phyloP scores from a whole-genome alignment of 2,797 vertebrate genomes.

The Peromyscus aztecus region DNA sequence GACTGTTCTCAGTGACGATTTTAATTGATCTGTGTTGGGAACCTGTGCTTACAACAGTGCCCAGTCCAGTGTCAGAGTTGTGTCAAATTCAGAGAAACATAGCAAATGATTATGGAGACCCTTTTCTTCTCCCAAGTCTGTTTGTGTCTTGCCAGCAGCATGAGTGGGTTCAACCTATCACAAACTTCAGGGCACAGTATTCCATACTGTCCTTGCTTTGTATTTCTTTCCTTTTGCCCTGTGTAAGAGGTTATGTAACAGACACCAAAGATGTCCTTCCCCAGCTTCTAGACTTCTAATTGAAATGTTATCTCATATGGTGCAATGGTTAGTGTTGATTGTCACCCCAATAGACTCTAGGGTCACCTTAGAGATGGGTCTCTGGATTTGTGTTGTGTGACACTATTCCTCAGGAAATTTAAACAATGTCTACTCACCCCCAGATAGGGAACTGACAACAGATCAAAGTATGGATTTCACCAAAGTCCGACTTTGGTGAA shows the following conservation, averaged over 20 bases:
- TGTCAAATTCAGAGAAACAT: conserved; percentile 34
- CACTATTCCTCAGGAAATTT: not conserved
- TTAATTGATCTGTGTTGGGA: not conserved
- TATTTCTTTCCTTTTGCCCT: not conserved
- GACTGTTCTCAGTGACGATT: not conserved
- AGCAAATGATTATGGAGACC: not conserved
- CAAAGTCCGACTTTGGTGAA: not conserved
- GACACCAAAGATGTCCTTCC: not conserved
- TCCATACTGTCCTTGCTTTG: not conserved
- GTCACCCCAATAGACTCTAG: not conserved
- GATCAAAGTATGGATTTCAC: not conserved
- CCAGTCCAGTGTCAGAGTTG: not conserved
- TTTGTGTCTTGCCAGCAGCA: not conserved
- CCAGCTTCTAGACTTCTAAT: not conserved
- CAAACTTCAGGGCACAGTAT: not conserved
- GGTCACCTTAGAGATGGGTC: not conserved
- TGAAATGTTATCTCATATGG: not conserved
- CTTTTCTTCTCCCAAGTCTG: not conserved
- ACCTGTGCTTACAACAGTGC: not conserved
- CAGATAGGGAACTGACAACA: not conserved
- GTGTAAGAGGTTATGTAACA: not conserved
- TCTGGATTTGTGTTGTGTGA: not conserved
- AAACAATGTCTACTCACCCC: not conserved
- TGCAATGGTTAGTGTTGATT: not conserved
- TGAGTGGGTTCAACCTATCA: not conserved